Conservation (phyloP, 2,888 invertebrate genomes). For the Pardosa pseudoannulata region DNA sequence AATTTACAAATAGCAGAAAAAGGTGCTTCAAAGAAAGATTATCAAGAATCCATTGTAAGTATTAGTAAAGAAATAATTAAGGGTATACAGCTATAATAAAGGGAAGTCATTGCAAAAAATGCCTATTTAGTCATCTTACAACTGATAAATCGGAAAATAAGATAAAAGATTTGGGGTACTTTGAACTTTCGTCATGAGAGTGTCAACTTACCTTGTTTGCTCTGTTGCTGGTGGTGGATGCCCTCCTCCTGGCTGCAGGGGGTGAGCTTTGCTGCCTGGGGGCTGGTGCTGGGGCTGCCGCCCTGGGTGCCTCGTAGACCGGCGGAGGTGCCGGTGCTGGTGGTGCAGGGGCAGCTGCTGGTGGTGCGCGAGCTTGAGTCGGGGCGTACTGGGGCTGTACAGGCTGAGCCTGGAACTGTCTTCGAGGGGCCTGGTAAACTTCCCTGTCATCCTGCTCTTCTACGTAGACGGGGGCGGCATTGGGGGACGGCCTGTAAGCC, state of each 20-base stretch:
- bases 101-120: too few species aligned
- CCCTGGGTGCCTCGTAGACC: slow-evolving; percentile 40
- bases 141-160: too few species aligned
- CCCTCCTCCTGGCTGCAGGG: slow-evolving; percentile 36
- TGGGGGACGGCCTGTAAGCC: not conserved
- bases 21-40: too few species aligned
- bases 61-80: too few species aligned
- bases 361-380: slow-evolving; percentile 1
- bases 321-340: slow-evolving; percentile 41
- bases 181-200: too few species aligned
- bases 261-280: not conserved
- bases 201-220: slow-evolving; percentile 56
- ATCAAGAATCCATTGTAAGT: too few species aligned
- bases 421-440: slow-evolving; percentile 41
- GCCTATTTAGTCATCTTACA: too few species aligned
- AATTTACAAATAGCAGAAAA: too few species aligned
- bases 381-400: slow-evolving; percentile 48
- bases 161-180: too few species aligned
- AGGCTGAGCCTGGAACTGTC: slow-evolving; percentile 58
- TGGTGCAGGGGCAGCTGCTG: slow-evolving; percentile 10
- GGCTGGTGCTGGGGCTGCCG: slow-evolving; percentile 29
- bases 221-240: slow-evolving; percentile 36
- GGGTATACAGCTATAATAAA: too few species aligned
- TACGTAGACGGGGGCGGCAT: slow-evolving; percentile 31
- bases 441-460: slow-evolving; percentile 53